Percentiles rank a stretch among this genome's conserved stretches.
Conservation (phyloP, 1,140 invertebrate species). For the Hypsibius dujardini region DNA sequence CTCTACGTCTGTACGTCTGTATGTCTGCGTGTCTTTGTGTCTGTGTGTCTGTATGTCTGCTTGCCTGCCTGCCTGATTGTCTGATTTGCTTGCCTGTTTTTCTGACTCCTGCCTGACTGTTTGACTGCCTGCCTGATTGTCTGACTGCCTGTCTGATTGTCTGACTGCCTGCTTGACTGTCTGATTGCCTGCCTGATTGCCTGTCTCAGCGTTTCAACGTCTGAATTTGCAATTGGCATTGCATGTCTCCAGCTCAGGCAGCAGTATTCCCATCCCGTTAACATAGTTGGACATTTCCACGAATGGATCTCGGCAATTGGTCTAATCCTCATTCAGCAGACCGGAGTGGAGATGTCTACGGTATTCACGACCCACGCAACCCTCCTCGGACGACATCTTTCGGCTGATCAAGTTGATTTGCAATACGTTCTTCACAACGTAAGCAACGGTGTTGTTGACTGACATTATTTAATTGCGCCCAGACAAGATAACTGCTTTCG, state of each 20-base stretch:
- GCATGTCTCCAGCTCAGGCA: background rate
- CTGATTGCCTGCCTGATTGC: too few species aligned
- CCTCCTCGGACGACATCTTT: conserved; percentile 35
- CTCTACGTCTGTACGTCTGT: background rate
- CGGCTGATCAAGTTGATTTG: conserved; percentile 29
- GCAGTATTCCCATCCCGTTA: background rate
- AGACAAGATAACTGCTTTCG: background rate
- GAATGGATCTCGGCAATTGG: conserved; percentile 36
- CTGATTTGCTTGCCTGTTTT: too few species aligned
- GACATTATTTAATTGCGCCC: background rate
- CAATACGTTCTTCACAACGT: too few species aligned
- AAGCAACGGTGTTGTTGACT: too few species aligned
- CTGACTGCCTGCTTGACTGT: background rate
- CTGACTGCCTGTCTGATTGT: background rate
- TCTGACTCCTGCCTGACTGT: too few species aligned
- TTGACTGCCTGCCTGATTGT: too few species aligned
- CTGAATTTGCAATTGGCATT: too few species aligned
- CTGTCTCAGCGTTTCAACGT: too few species aligned
- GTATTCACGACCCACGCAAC: conserved; percentile 38
- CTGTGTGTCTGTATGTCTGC: too few species aligned
- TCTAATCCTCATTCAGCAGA: conserved; percentile 30
- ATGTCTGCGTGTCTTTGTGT: background rate
- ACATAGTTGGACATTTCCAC: conserved; percentile 35
- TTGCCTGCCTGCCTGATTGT: too few species aligned
- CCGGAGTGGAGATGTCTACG: conserved; percentile 31